A percentile compares a stretch with the other conserved stretches of the same genome.
Conservation (phyloP, 2,888 invertebrate species). For the Achlya flavicornis region DNA sequence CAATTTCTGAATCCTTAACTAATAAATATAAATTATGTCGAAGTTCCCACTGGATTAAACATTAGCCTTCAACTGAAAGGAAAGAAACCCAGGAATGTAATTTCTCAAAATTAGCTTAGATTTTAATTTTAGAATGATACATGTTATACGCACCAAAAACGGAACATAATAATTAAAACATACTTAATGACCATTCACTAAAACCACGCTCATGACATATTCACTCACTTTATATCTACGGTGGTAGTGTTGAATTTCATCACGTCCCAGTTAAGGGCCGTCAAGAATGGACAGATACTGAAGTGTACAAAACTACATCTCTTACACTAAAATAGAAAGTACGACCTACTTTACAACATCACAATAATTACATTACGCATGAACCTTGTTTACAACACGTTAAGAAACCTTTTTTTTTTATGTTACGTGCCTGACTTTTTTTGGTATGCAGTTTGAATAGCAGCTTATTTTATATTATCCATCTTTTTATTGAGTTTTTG, state of each 20-base stretch:
- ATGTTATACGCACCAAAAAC: neutral
- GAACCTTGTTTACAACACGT: neutral
- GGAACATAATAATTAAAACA: neutral
- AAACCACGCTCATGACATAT: conserved; percentile 1
- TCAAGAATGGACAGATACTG: conserved; percentile 10
- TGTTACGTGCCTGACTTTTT: too few species aligned
- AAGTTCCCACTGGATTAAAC: too few species aligned
- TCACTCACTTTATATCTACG: neutral
- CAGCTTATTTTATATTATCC: neutral
- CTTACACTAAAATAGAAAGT: conserved; percentile 10
- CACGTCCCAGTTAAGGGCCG: conserved; percentile 10
- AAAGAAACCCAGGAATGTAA: too few species aligned
- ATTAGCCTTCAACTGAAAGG: too few species aligned
- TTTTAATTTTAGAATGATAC: too few species aligned
- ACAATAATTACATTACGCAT: neutral
- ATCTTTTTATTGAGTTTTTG: too few species aligned
- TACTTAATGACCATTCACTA: neutral
- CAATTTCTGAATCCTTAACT: neutral
- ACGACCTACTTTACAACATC: neutral
- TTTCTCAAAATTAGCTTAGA: too few species aligned
- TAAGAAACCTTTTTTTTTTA: neutral
- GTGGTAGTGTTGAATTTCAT: neutral
- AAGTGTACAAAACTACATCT: neutral
- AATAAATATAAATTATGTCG: too few species aligned
- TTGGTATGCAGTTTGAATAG: too few species aligned